Percentiles rank a stretch among this genome's conserved stretches.
Conservation (phyloP, 2,888 invertebrate species). For the Leptarthrus brevirostris region DNA sequence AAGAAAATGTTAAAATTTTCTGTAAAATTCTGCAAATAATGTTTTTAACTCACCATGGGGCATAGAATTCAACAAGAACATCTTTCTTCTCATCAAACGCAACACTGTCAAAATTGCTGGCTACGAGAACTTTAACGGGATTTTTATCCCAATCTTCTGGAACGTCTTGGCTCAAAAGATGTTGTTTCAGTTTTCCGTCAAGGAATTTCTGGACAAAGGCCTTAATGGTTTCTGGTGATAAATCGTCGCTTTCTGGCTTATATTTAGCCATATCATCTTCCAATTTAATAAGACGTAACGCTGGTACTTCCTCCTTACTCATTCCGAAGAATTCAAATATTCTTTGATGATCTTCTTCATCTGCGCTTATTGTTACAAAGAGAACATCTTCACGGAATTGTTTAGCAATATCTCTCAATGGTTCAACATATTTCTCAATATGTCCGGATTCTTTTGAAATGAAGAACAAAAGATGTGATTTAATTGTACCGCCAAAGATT, state of each 20-base stretch:
- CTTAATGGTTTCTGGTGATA: constrained; percentile 64
- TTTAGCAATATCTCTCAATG: constrained; percentile 85
- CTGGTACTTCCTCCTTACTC: constrained; percentile 91
- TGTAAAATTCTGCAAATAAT: neutral
- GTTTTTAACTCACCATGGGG: constrained; percentile 82
- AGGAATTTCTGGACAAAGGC: constrained; percentile 90
- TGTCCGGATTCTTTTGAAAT: constrained; percentile 90
- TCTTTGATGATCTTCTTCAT: constrained; percentile 94
- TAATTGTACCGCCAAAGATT: constrained; percentile 98
- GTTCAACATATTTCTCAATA: constrained; percentile 81
- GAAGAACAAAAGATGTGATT: constrained; percentile 96
- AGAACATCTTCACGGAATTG: constrained; percentile 91
- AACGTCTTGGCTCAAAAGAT: constrained; percentile 91
- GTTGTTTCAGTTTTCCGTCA: constrained; percentile 93
- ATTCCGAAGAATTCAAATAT: constrained; percentile 99
- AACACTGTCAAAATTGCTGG: constrained; percentile 95
- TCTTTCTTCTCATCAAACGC: constrained; percentile 87
- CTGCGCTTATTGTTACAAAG: constrained; percentile 95
- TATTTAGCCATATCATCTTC: constrained; percentile 98
- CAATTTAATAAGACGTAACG: constrained; percentile 90
- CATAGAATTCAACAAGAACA: constrained; percentile 99
- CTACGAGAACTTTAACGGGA: constrained; percentile 92
- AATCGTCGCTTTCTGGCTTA: constrained; percentile 78
- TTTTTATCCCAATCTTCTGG: constrained; percentile 97
- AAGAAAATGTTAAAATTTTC: too few species aligned